Base-by-base conservation (phyloP, 2,113 vertebrate genomes). In the Poeciliopsis occidentalis region DNA sequence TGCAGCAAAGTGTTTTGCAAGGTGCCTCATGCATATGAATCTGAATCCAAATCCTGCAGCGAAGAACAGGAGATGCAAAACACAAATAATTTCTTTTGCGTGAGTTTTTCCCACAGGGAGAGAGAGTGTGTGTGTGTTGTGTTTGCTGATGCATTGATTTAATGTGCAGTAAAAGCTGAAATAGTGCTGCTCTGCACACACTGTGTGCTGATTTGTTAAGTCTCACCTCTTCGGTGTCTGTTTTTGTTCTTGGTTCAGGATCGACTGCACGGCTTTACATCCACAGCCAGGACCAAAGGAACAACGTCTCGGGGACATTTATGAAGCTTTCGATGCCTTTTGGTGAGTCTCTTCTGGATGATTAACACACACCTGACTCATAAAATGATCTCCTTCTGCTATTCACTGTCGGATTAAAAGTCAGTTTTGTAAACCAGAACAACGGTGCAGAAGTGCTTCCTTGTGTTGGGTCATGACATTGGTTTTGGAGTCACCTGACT, bases 271-370 rank as follows among this genome's bases (percentile, higher is more conserved):
- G 69, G 71, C 67, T 77, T 69, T 47, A 67, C 51, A 30, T 80
- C 80, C 81, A 73, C 73, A 80, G 87, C 84, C 73, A 83, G 87
- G 80, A 84, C 85, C 76, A 84, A 76, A 82, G 51, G 26, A 3
- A 17, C 51, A 3, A 81, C 76, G 67, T 91, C 87, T 85, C 86
- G 39, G 12, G 71, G 71, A 89, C 84, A 89, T 93, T 87, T 71
- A 92, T 92, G 92, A 93, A 87, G 89, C 90, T 91, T 93, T 86
- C 64, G 86, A 81, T 81, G 85, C 84, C 84, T 88, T 91, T 92
- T 93, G 90, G 92, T 93, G 85, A 93, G 92, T 85, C 65, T 31
- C 8, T 26, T 8, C 1, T 41, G n/a, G 30, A 69, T 11, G 1
- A 22, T 12, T 41, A 30, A 4, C 27, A 2, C 29, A 71, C 37